These are phyloP conservation scores for Strix aluco DNA, from an alignment of 2,113 vertebrate species.

Conservation along the genomic window DNA sequence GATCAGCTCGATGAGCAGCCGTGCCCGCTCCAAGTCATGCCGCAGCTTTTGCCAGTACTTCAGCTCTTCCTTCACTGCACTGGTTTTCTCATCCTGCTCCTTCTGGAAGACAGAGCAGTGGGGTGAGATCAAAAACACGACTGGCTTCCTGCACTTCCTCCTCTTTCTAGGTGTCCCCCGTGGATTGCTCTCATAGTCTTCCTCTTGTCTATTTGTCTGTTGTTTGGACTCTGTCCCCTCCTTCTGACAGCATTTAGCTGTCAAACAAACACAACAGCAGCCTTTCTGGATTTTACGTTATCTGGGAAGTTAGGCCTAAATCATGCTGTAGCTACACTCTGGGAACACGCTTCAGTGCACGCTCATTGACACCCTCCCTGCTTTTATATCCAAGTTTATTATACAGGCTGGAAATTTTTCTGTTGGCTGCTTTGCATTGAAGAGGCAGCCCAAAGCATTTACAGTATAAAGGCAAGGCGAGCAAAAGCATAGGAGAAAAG, in stretches of 20 bases:
- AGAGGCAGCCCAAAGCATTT: neutral
- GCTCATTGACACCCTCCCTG: neutral
- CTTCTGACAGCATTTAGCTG: neutral
- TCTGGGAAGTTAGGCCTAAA: neutral
- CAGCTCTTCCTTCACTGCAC: constrained; percentile 90
- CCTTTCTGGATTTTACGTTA: neutral
- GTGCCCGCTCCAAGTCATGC: constrained; percentile 92
- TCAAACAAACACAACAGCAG: neutral
- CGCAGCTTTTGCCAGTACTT: constrained; percentile 99
- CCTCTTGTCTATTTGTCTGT: neutral
- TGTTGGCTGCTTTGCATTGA: neutral
- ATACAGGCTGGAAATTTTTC: neutral
- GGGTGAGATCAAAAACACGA: neutral
- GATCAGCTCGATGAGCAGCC: constrained; percentile 94
- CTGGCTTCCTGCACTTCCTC: neutral
- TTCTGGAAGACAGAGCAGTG: constrained; percentile 68
- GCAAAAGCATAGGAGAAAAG: neutral
- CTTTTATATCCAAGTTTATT: neutral
- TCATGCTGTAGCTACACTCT: neutral
- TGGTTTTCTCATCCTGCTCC: constrained; percentile 93
- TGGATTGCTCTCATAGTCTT: neutral
- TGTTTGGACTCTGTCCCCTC: neutral
- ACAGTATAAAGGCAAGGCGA: neutral
- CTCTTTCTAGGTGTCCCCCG: neutral
- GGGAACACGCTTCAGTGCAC: neutral